Percentiles rank a stretch among this genome's conserved stretches.
phyloP scores from a whole-genome alignment of 2,797 vertebrate species.

The Gymnothorax javanicus region DNA sequence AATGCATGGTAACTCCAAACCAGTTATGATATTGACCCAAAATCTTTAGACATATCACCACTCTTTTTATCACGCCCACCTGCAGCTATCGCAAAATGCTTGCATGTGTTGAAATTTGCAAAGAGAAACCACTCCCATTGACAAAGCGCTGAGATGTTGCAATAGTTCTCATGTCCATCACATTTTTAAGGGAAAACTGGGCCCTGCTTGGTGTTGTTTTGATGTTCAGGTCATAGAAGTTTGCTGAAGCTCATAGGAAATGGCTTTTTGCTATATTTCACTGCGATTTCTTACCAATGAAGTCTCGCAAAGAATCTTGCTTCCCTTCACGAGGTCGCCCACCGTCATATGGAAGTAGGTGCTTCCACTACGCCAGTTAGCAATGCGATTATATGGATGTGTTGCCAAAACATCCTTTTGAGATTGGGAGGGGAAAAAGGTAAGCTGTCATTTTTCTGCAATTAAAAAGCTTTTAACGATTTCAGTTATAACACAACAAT shows the following conservation, averaged over 20 bases:
- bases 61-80: too few species aligned
- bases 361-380: constrained; percentile 96
- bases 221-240: neutral
- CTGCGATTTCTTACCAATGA: constrained; percentile 84
- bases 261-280: neutral
- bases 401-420: constrained; percentile 81
- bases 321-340: constrained; percentile 85
- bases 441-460: neutral
- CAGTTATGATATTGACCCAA: too few species aligned
- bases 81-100: too few species aligned
- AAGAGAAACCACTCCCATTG: too few species aligned
- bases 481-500: too few species aligned
- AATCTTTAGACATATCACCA: too few species aligned
- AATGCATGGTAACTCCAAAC: too few species aligned
- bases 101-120: too few species aligned
- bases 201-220: neutral
- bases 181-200: too few species aligned
- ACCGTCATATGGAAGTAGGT: constrained; percentile 96
- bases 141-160: too few species aligned
- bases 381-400: constrained; percentile 88
- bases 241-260: neutral
- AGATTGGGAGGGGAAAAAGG: constrained; percentile 32
- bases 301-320: constrained; percentile 91
- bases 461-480: neutral
- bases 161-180: too few species aligned